Evolutionary conservation across 2,888 invertebrate genomes (phyloP).

Genomic region (Caradrina clavipalpis): DNA sequence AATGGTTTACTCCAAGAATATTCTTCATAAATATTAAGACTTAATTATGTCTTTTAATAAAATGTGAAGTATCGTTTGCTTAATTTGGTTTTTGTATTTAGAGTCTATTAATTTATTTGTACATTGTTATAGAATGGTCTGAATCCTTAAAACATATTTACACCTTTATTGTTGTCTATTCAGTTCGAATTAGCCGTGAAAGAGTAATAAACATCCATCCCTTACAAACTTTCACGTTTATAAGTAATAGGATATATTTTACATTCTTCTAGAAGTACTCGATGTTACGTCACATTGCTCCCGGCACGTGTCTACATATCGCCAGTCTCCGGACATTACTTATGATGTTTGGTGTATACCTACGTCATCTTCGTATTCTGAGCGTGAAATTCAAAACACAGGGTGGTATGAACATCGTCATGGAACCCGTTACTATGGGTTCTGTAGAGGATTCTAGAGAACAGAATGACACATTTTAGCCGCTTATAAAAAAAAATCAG

Average conservation of each 20-base stretch:
- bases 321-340: slow-evolving; percentile 13
- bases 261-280: too few relatives aligned
- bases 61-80: neutral
- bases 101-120: neutral
- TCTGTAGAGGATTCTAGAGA: too few relatives aligned
- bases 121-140: neutral
- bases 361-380: neutral
- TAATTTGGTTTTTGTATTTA: neutral
- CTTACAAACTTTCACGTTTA: too few relatives aligned
- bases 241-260: too few relatives aligned
- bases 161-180: too few relatives aligned
- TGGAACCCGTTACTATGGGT: too few relatives aligned
- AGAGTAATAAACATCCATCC: too few relatives aligned
- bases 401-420: too few relatives aligned
- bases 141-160: neutral
- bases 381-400: too few relatives aligned
- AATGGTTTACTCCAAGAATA: slow-evolving; percentile 26
- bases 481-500: too few relatives aligned
- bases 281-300: neutral
- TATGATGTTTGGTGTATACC: neutral
- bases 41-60: slow-evolving; percentile 1
- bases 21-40: slow-evolving; percentile 2
- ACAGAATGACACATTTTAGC: too few relatives aligned
- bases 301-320: slow-evolving; percentile 13
- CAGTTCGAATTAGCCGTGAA: too few relatives aligned